Evolutionary conservation across 2,888 invertebrate species (phyloP).

Genomic region (Cetonia aurata): DNA sequence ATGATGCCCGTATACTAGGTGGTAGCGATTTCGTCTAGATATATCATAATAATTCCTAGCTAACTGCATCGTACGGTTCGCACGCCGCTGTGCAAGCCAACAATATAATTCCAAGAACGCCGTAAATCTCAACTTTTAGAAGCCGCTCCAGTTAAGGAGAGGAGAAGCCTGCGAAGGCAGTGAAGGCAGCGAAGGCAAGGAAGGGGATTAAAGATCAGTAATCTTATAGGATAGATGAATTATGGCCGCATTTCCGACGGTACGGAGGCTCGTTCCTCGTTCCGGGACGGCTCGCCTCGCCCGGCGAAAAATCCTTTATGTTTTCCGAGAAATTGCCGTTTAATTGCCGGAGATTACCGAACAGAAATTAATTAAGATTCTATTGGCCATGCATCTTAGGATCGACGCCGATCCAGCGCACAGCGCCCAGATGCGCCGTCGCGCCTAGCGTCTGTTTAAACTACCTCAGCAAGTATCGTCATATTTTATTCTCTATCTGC

Average conservation of each 20-base stretch:
- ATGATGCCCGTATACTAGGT: conserved; percentile 63
- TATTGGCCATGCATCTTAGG: conserved; percentile 66
- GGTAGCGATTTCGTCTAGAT: conserved; percentile 67
- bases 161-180: conserved; percentile 59
- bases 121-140: conserved; percentile 82
- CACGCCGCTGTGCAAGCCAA: conserved; percentile 66
- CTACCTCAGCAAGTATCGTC: conserved; percentile 56
- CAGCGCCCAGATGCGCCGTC: conserved; percentile 26
- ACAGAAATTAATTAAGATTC: conserved; percentile 68
- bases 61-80: conserved; percentile 61
- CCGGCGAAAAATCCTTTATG: conserved; percentile 65
- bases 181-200: conserved; percentile 61
- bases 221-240: conserved; percentile 79
- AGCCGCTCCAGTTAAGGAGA: conserved; percentile 66
- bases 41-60: conserved; percentile 70
- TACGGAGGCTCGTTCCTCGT: conserved; percentile 57
- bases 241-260: conserved; percentile 70
- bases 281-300: conserved; percentile 56
- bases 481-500: conserved; percentile 63
- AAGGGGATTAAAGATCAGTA: conserved; percentile 83
- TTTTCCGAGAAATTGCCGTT: conserved; percentile 67
- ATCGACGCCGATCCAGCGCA: conserved; percentile 54
- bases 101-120: conserved; percentile 75
- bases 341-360: conserved; percentile 67
- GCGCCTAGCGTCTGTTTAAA: conserved; percentile 36